phyloP scores from a whole-genome alignment of 2,797 vertebrate genomes.

The Melanotaenia pygmaea region DNA sequence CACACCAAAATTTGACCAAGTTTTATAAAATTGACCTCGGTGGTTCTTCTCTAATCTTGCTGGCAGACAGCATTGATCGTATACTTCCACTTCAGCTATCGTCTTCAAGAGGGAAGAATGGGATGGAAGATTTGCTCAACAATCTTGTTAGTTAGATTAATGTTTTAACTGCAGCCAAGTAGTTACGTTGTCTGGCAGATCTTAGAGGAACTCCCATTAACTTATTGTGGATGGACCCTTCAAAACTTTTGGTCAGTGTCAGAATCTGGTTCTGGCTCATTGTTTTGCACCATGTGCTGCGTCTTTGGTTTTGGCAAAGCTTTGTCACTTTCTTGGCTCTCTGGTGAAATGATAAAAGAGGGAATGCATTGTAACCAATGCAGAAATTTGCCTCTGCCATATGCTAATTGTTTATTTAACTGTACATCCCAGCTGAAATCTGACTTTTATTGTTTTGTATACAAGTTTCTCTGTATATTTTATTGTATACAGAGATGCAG shows the following conservation, averaged over 20 bases:
- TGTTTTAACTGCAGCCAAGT: slow-evolving; percentile 31
- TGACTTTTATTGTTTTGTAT: background rate
- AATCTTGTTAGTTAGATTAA: slow-evolving; percentile 36
- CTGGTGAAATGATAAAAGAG: slow-evolving; percentile 41
- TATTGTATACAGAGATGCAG: background rate
- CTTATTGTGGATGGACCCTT: slow-evolving; percentile 19
- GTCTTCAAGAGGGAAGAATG: background rate
- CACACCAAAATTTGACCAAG: background rate
- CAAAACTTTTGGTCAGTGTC: slow-evolving; percentile 38
- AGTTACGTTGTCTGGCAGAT: slow-evolving; percentile 37
- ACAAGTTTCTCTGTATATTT: slow-evolving; percentile 3
- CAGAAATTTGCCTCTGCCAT: slow-evolving; percentile 37
- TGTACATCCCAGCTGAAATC: slow-evolving; percentile 31
- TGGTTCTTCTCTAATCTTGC: background rate
- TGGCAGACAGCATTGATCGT: background rate
- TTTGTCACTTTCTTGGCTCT: slow-evolving; percentile 61
- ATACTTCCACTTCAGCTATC: background rate
- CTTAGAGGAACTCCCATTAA: slow-evolving; percentile 33
- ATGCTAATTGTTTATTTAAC: slow-evolving; percentile 31
- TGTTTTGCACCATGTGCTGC: slow-evolving; percentile 32
- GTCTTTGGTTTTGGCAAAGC: slow-evolving; percentile 48
- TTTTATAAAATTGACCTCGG: background rate
- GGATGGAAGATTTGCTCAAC: slow-evolving; percentile 5
- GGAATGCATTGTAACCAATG: slow-evolving; percentile 34
- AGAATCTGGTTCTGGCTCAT: slow-evolving; percentile 37